Evolutionary conservation across 2,113 vertebrate species (phyloP).

Genomic region (Limanda limanda): DNA sequence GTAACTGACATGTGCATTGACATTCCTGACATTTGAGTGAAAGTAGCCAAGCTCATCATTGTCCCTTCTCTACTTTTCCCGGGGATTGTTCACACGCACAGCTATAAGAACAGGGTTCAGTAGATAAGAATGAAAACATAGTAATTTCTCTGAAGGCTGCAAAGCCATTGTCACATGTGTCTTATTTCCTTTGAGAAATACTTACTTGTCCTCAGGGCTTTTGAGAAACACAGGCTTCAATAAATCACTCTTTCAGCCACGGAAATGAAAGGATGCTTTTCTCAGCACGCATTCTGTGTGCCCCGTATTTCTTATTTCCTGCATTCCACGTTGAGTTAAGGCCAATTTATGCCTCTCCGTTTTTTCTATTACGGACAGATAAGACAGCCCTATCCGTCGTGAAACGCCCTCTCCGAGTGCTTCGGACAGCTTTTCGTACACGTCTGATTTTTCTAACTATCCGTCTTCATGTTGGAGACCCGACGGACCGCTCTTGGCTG

Average conservation of each 20-base stretch:
- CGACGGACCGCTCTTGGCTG: too few species aligned
- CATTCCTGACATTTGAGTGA: conserved; percentile 31
- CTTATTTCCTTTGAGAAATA: conserved; percentile 51
- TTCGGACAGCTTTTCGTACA: too few species aligned
- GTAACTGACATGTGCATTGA: background rate
- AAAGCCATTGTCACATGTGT: conserved; percentile 21
- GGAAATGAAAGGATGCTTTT: conserved; percentile 68
- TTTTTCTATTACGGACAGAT: too few species aligned
- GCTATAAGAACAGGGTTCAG: background rate
- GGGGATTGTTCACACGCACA: conserved; percentile 15
- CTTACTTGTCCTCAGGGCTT: conserved; percentile 27
- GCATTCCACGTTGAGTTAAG: conserved; percentile 1
- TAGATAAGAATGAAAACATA: background rate
- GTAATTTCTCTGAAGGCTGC: conserved; percentile 22
- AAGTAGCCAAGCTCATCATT: conserved; percentile 7
- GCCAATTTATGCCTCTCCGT: too few species aligned
- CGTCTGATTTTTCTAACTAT: too few species aligned
- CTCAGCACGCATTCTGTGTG: conserved; percentile 16
- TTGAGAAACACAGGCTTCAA: conserved; percentile 32
- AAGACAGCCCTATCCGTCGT: too few species aligned
- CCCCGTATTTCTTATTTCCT: conserved; percentile 26
- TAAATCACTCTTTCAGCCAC: conserved; percentile 41
- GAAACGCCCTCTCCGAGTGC: too few species aligned
- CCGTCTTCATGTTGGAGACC: too few species aligned
- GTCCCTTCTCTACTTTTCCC: conserved; percentile 3